phyloP scores from a whole-genome alignment of 1,140 invertebrate species.

The Vollenhovia emeryi region DNA sequence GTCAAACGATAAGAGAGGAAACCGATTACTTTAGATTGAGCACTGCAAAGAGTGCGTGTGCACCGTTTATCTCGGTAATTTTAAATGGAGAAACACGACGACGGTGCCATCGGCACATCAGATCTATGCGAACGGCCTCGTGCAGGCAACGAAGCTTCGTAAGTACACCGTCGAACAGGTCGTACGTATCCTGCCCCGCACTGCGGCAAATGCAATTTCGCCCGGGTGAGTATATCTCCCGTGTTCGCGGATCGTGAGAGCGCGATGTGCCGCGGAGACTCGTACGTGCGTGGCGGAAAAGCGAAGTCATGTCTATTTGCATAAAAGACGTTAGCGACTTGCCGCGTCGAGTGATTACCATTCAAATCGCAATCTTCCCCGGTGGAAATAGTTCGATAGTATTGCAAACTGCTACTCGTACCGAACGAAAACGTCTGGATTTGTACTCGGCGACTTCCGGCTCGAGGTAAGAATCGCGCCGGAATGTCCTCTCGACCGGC shows the following conservation, averaged over 20 bases:
- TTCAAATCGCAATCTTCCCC: constrained; percentile 39
- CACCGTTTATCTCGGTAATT: constrained; percentile 57
- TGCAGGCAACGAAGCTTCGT: constrained; percentile 30
- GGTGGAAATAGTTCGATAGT: constrained; percentile 1
- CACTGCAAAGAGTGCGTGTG: background rate
- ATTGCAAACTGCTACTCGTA: background rate
- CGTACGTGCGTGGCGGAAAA: constrained; percentile 25
- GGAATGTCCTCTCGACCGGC: background rate
- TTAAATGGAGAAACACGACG: constrained; percentile 39
- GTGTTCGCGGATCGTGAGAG: constrained; percentile 21
- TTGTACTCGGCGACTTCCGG: background rate
- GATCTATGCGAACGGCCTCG: constrained; percentile 40
- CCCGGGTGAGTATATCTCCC: constrained; percentile 30
- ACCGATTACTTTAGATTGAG: background rate
- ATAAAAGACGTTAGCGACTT: constrained; percentile 54
- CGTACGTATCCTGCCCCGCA: constrained; percentile 60
- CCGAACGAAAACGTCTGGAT: constrained; percentile 12
- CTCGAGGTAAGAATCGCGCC: constrained; percentile 6
- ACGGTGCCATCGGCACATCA: background rate
- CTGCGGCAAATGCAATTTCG: constrained; percentile 72
- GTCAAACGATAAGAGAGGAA: background rate
- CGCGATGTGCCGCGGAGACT: background rate
- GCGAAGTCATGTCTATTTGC: constrained; percentile 50
- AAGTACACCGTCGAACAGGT: constrained; percentile 45
- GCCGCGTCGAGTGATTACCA: constrained; percentile 34